Conservation (phyloP, 2,113 vertebrate genomes). For the Copsychus sechellarum region DNA sequence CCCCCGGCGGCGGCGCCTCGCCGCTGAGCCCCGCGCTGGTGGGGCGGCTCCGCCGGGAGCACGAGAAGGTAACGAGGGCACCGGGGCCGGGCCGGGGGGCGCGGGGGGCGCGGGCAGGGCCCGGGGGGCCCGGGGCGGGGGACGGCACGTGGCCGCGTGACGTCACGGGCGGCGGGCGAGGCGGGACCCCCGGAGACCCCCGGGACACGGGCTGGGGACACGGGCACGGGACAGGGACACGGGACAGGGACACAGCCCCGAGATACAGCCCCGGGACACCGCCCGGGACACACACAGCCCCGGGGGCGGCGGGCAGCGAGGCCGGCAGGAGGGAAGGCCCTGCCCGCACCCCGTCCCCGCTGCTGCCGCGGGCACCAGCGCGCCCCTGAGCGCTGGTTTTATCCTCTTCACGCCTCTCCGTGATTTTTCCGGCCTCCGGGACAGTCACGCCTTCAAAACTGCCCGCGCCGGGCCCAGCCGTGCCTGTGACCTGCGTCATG, state of each 20-base stretch:
- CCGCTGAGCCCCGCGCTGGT: too few species aligned
- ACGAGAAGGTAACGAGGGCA: too few species aligned
- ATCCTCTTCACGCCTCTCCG: rapidly evolving
- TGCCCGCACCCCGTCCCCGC: not conserved
- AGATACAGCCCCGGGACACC: too few species aligned
- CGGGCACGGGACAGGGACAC: too few species aligned
- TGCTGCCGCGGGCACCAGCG: not conserved
- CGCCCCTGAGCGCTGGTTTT: not conserved
- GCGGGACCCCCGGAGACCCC: not conserved
- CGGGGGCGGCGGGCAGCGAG: too few species aligned
- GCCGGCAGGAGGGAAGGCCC: not conserved
- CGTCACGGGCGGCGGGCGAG: not conserved
- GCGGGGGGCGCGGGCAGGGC: too few species aligned
- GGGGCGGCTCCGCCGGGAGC: too few species aligned
- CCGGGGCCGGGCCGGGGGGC: too few species aligned
- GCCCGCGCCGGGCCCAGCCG: rapidly evolving
- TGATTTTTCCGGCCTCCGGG: not conserved
- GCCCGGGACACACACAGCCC: not conserved
- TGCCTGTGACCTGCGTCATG: not conserved
- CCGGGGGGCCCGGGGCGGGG: too few species aligned
- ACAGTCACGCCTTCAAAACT: not conserved
- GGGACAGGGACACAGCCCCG: too few species aligned
- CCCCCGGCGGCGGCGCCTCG: too few species aligned
- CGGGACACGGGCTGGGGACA: not conserved
- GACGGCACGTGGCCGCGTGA: not conserved